Evolutionary conservation across 2,888 invertebrate genomes (phyloP), one percentile per base, ranked within the genome.

Genomic region (Maniola hyperantus): DNA sequence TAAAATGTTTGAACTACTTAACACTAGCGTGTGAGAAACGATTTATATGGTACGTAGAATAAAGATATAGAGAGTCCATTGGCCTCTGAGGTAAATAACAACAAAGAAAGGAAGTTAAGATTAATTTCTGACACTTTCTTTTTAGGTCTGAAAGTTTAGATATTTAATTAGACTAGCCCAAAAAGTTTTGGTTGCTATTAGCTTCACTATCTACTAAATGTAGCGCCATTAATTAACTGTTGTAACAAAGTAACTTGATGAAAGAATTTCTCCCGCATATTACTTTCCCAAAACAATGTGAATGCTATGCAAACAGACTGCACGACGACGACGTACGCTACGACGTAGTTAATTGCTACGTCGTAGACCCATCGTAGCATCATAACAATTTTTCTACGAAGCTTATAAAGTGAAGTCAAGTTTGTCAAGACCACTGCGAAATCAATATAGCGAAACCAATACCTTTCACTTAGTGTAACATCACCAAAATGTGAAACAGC

Each of bases 1-100:
- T 59, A 59, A 48, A 59, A 59, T 46, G 33, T 26, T 33, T 59
- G 46, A 59, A 59, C 59, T 34, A 59, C 42, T 59, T 46, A 59
- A 34, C 11, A n/a, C 26, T 46, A 46, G 59, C 59, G 48, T 59
- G 59, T 48, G 15, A 59, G 48, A 34, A 59, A 59, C 59, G 59
- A 59, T 59, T 59, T 48, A 59, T 48, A n/a, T 34, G 48, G 10
- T 59, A 34, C 57, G 26, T 58, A 6, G 34, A 59, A 46, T 15
- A 59, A 18, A 59, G 26, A 59, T 59, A 59, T 33, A n/a, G 44
- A 46, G 33, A 59, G 59, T 33, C n/a, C 59, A 48, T 59, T 59
- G 59, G 13, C 46, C 59, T 33, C 59, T 34, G 2, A 15, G 15
- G 34, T 48, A 46, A 59, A 44, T 8, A 33, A 59, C 11, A 18